Base-by-base conservation (phyloP, 2,113 vertebrate genomes). In the Austrofundulus limnaeus region DNA sequence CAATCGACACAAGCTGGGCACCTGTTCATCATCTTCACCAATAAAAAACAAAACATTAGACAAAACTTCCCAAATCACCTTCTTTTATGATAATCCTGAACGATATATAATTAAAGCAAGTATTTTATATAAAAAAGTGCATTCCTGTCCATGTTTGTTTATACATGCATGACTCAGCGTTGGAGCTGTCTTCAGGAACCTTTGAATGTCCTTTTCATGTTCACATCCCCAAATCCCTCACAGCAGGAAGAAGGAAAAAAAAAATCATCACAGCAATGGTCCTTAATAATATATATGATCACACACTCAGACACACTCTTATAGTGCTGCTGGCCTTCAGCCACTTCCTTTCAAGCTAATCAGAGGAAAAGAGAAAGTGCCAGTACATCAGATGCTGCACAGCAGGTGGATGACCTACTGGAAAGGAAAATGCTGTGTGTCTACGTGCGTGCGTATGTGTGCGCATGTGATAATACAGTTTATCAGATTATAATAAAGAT, bases 341-440 rank as follows among this genome's bases (percentile, higher is more conserved):
- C 51, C 73, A 83, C 67, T 67, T 77, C 51, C 51, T 75, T 80
- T 43, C 43, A 64, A 80, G 61, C 52, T 77, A 77, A 86, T 73
- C 86, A 80, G 52, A 52, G 70, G 51, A 65, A 75, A 84, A 53
- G 31, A 72, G n/a, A 77, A 81, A 63, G 55, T 48, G 45, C 68
- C 59, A 66, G 55, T 50, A 60, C 67, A 78, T 80, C 62, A 56
- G 64, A 73, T 70, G 58, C 19, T 65, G 48, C 75, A 73, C 25
- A 83, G 78, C 62, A 73, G 68, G 70, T 49, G 50, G 55, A 51
- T 69, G 77, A 72, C 72, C 71, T 49, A 52, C 43, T 72, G 53
- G 14, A 8, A 66, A 39, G 48, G 59, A 72, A 65, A 61, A 19
- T 70, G 47, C 13, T 57, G 58, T 46, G 13, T 41, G 11, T n/a